phyloP scores from a whole-genome alignment of 2,797 vertebrate genomes.

The Tragopan temminckii region DNA sequence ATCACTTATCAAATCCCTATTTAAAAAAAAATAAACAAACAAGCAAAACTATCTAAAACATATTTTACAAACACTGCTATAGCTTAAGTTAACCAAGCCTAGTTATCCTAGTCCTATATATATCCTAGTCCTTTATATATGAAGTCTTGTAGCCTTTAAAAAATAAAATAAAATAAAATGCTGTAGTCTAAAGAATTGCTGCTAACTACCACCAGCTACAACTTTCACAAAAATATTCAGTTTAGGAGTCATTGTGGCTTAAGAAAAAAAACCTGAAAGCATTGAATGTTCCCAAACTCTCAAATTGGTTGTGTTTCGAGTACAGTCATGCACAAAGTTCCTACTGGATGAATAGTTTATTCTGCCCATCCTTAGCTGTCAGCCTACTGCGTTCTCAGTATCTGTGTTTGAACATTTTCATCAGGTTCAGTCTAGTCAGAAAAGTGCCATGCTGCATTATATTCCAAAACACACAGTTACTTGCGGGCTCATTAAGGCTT shows the following conservation, averaged over 20 bases:
- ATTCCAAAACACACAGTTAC: constrained; percentile 53
- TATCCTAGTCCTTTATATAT: background rate
- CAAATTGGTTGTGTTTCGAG: background rate
- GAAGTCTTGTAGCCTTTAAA: background rate
- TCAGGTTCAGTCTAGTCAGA: background rate
- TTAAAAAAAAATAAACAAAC: too few species aligned
- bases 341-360: background rate
- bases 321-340: background rate
- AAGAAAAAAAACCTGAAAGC: background rate
- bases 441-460: background rate
- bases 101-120: background rate
- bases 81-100: background rate
- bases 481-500: constrained; percentile 19
- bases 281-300: background rate
- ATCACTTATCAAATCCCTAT: rapidly evolving
- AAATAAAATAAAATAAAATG: background rate
- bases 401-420: background rate
- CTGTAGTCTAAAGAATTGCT: background rate
- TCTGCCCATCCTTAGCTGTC: background rate
- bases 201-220: background rate
- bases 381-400: background rate
- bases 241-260: background rate
- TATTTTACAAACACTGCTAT: background rate
- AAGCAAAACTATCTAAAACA: background rate
- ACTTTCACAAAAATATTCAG: background rate